Percentiles rank a stretch among this genome's conserved stretches.
Conservation (phyloP, 2,888 invertebrate species). For the Caenorhabditis sp. region DNA sequence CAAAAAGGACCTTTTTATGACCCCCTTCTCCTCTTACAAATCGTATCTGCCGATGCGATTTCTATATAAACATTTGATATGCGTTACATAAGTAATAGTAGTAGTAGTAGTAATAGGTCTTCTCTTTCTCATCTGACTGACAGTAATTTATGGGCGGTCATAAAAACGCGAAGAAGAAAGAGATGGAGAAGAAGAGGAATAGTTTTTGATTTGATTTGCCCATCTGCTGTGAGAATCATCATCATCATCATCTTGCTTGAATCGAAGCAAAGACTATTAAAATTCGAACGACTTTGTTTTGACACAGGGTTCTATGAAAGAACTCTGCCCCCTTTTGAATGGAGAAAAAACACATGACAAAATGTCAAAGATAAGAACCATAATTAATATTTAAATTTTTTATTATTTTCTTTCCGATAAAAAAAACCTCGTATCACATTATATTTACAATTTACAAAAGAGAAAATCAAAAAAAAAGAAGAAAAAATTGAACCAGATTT, state of each 20-base stretch:
- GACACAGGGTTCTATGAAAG: too few species aligned
- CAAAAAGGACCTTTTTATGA: too few species aligned
- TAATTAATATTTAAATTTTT: background rate
- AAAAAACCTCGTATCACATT: background rate
- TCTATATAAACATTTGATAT: background rate
- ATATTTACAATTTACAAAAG: background rate
- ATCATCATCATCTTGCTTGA: background rate
- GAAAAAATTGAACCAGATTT: constrained; percentile 9
- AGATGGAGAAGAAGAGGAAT: background rate
- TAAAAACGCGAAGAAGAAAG: background rate
- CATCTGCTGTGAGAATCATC: background rate
- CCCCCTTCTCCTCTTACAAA: too few species aligned
- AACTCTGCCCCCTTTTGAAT: too few species aligned
- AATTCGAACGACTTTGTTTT: too few species aligned
- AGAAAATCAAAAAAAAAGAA: background rate
- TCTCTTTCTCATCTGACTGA: background rate
- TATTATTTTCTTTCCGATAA: background rate
- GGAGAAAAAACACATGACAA: too few species aligned
- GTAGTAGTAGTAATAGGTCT: background rate
- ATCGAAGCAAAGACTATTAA: too few species aligned
- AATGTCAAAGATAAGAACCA: too few species aligned
- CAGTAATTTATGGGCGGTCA: background rate
- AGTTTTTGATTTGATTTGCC: background rate
- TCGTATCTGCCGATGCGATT: background rate
- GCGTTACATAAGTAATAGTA: background rate